phyloP scores from a whole-genome alignment of 2,113 vertebrate species.

The Peromyscus californicus region DNA sequence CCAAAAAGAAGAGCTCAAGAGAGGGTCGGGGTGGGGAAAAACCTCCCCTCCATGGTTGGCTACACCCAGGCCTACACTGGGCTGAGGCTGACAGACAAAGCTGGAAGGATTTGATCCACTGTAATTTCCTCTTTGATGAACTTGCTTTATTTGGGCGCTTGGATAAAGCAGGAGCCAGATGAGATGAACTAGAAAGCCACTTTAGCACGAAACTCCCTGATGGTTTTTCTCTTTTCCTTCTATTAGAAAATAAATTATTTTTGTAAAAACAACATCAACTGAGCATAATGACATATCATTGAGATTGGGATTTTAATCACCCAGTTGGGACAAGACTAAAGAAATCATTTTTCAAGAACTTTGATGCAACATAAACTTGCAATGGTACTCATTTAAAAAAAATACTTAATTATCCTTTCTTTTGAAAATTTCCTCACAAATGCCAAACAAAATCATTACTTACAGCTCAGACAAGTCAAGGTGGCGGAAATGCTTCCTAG shows the following conservation, averaged over 20 bases:
- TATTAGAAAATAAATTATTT: conserved; percentile 51
- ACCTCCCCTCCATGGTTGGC: not conserved
- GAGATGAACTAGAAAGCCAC: not conserved
- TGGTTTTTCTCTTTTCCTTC: not conserved
- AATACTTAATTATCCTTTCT: conserved; percentile 12
- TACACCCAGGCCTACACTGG: not conserved
- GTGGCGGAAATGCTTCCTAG: conserved; percentile 95
- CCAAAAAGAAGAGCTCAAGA: not conserved
- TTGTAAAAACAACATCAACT: conserved; percentile 13
- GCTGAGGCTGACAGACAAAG: not conserved
- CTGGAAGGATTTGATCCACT: too few species aligned
- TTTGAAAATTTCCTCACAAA: conserved; percentile 39
- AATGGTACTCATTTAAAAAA: conserved; percentile 7
- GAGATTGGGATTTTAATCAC: not conserved
- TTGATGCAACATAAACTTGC: conserved; percentile 39
- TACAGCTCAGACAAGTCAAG: conserved; percentile 97
- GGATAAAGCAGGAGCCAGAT: not conserved
- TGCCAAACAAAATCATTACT: conserved; percentile 86
- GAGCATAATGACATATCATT: conserved; percentile 6
- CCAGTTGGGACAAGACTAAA: not conserved
- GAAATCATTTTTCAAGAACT: conserved; percentile 44
- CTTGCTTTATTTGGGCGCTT: not conserved
- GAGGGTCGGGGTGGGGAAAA: not conserved
- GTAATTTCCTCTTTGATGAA: not conserved
- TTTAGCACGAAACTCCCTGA: not conserved